Evolutionary conservation across 2,888 invertebrate species (phyloP).

Genomic region (Tiphia femorata): DNA sequence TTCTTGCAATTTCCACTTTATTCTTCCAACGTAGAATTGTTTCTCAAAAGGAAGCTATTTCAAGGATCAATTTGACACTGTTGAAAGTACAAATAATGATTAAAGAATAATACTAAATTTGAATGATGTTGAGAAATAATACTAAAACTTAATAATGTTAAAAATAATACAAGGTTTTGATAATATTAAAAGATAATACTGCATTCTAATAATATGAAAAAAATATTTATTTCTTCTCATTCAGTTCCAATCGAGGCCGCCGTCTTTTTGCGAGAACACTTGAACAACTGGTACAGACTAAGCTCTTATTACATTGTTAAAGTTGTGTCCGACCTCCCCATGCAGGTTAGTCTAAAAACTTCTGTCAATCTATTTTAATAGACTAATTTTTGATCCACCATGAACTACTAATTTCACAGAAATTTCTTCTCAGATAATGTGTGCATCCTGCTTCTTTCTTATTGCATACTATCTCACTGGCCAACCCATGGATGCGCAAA

Average conservation of each 20-base stretch:
- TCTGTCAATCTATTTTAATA: too few relatives aligned
- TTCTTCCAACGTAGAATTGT: too few relatives aligned
- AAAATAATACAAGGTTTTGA: not conserved
- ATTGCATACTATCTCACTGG: slow-evolving; percentile 85
- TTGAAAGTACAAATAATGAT: too few relatives aligned
- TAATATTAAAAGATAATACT: slow-evolving; percentile 5
- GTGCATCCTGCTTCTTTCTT: slow-evolving; percentile 79
- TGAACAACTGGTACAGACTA: slow-evolving; percentile 84
- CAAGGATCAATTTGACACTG: too few relatives aligned
- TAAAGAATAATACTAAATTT: too few relatives aligned
- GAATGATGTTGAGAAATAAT: too few relatives aligned
- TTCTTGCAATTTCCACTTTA: too few relatives aligned
- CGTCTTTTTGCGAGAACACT: slow-evolving; percentile 80
- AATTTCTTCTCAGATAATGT: slow-evolving; percentile 72
- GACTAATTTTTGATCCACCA: not conserved
- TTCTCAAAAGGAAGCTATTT: too few relatives aligned
- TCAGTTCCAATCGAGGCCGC: slow-evolving; percentile 81
- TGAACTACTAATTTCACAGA: not conserved
- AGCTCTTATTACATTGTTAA: slow-evolving; percentile 81
- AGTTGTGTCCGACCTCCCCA: slow-evolving; percentile 80
- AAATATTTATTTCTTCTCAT: slow-evolving; percentile 47
- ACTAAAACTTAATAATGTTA: not conserved
- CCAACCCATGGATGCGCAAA: slow-evolving; percentile 76
- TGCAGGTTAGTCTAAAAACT: slow-evolving; percentile 78
- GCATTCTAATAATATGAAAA: too few relatives aligned